These are phyloP conservation scores for Albula glossodonta DNA, from an alignment of 2,113 vertebrate genomes.

Conservation along the genomic window DNA sequence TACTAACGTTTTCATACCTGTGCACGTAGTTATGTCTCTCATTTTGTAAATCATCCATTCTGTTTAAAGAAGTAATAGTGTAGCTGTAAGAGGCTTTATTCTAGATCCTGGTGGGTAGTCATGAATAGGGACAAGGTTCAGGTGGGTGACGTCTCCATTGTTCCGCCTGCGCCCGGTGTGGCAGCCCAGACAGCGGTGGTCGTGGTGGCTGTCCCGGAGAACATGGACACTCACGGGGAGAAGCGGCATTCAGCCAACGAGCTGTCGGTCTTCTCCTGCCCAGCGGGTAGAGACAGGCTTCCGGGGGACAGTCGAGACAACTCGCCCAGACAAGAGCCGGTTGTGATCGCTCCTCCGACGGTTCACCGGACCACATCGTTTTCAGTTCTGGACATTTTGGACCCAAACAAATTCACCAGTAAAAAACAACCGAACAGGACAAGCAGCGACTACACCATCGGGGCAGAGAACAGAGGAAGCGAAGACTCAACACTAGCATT, in stretches of 20 bases:
- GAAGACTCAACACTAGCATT: slow-evolving; percentile 60
- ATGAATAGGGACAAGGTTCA: slow-evolving; percentile 79
- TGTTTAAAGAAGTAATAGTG: slow-evolving; percentile 38
- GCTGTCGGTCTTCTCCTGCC: slow-evolving; percentile 67
- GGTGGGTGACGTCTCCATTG: slow-evolving; percentile 72
- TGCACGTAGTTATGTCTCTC: slow-evolving; percentile 27
- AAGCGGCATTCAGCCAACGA: slow-evolving; percentile 66
- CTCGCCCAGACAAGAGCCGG: slow-evolving; percentile 73
- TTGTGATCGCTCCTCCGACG: slow-evolving; percentile 59
- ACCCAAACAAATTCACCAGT: slow-evolving; percentile 95
- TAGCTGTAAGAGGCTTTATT: slow-evolving; percentile 37
- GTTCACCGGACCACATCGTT: slow-evolving; percentile 91
- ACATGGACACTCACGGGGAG: slow-evolving; percentile 69
- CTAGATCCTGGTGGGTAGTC: slow-evolving; percentile 41
- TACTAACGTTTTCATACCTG: background rate
- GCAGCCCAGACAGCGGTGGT: slow-evolving; percentile 56
- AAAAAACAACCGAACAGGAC: slow-evolving; percentile 69
- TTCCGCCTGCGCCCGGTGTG: slow-evolving; percentile 53
- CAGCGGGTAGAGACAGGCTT: slow-evolving; percentile 70
- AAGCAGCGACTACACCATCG: slow-evolving; percentile 55
- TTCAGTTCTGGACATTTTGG: slow-evolving; percentile 96
- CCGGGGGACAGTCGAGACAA: slow-evolving; percentile 72
- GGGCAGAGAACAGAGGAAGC: slow-evolving; percentile 57
- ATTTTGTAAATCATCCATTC: slow-evolving; percentile 21
- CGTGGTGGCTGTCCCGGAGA: slow-evolving; percentile 65